Evolutionary conservation across 1,140 invertebrate species (phyloP).

Genomic region (Parasteatoda tepidariorum): DNA sequence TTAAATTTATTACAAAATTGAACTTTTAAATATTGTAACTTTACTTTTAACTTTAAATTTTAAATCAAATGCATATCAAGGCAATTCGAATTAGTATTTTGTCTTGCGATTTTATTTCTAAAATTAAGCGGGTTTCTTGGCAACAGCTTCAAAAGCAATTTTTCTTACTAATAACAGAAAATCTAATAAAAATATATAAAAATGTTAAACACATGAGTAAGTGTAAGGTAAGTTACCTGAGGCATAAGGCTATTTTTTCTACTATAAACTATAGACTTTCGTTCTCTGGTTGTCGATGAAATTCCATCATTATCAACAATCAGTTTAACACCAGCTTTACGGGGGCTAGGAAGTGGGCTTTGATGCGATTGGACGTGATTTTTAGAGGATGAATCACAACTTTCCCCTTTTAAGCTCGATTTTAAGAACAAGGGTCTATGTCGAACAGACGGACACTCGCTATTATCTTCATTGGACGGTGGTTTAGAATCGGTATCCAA

Average conservation of each 20-base stretch:
- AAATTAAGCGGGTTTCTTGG: background rate
- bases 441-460: background rate
- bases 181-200: background rate
- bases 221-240: slow-evolving; percentile 33
- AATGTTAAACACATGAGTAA: background rate
- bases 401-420: slow-evolving; percentile 49
- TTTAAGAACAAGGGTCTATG: slow-evolving; percentile 45
- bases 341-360: slow-evolving; percentile 33
- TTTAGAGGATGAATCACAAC: background rate
- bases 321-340: slow-evolving; percentile 44
- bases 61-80: too few relatives aligned
- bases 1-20: too few relatives aligned
- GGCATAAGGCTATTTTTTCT: slow-evolving; percentile 57
- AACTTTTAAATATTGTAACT: too few relatives aligned
- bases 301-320: slow-evolving; percentile 36
- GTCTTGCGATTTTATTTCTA: background rate
- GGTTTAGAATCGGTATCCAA: slow-evolving; percentile 20
- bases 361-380: slow-evolving; percentile 23
- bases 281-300: background rate
- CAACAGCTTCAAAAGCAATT: background rate
- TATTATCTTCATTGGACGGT: slow-evolving; percentile 14
- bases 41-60: too few relatives aligned
- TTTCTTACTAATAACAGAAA: background rate
- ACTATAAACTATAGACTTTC: slow-evolving; percentile 47
- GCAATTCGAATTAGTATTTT: too few relatives aligned